These are phyloP conservation scores for Ciconia boyciana DNA, from an alignment of 2,113 vertebrate genomes.

Conservation along the genomic window DNA sequence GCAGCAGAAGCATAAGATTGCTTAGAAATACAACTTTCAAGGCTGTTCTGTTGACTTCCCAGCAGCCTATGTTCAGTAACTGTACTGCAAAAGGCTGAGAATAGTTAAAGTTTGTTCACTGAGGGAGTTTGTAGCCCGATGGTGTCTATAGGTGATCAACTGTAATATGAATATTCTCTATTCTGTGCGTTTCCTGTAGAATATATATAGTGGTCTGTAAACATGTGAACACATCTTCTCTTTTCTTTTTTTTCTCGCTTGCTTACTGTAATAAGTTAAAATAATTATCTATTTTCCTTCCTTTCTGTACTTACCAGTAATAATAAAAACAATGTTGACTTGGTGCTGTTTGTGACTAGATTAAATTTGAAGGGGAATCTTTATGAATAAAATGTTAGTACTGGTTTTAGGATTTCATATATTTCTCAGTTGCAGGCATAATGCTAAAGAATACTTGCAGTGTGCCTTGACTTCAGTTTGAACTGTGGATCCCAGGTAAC, in stretches of 20 bases:
- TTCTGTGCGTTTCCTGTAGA: not conserved
- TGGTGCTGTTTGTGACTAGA: not conserved
- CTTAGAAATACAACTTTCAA: not conserved
- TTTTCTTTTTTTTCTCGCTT: not conserved
- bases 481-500: not conserved
- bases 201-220: not conserved
- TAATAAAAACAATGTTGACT: not conserved
- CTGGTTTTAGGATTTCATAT: not conserved
- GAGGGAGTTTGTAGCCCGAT: not conserved
- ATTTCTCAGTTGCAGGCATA: not conserved
- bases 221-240: not conserved
- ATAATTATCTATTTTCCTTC: not conserved
- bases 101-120: not conserved
- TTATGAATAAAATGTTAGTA: not conserved
- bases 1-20: not conserved
- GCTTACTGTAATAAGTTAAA: not conserved
- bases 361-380: not conserved
- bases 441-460: not conserved
- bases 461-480: not conserved
- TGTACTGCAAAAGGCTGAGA: not conserved
- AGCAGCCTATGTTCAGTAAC: not conserved
- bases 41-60: not conserved
- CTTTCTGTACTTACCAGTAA: not conserved
- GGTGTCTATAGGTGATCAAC: not conserved
- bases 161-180: not conserved